Percentiles rank a stretch among this genome's conserved stretches.
These are phyloP conservation scores for Scotopteryx bipunctaria DNA, from an alignment of 2,888 invertebrate genomes.

Conservation along the genomic window DNA sequence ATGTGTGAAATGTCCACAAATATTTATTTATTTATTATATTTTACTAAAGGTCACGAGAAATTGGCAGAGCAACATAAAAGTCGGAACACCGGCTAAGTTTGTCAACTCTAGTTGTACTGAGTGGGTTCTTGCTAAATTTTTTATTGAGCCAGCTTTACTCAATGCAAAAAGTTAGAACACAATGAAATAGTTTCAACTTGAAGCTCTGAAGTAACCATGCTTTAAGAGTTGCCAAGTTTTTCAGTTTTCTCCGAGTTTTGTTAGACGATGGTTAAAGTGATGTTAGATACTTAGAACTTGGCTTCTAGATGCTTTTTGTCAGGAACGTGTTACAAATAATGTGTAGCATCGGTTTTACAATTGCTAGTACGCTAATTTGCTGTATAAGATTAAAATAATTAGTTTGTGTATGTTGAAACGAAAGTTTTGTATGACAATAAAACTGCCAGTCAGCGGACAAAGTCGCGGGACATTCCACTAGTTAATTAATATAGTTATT, in stretches of 20 bases:
- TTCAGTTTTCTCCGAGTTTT: background rate
- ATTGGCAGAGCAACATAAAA: no score
- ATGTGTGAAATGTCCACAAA: no score
- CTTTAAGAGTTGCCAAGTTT: constrained; percentile 4
- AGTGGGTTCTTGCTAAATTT: constrained; percentile 31
- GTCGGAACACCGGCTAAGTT: background rate
- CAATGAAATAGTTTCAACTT: constrained; percentile 33
- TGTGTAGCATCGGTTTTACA: no score
- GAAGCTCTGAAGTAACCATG: constrained; percentile 4
- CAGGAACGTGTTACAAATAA: no score
- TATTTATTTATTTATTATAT: background rate
- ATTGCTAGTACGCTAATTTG: no score
- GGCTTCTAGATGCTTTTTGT: background rate
- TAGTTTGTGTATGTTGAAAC: no score
- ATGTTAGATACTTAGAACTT: background rate
- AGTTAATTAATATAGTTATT: no score
- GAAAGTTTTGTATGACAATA: no score
- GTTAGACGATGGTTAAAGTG: background rate
- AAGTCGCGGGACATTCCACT: no score
- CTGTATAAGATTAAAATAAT: no score
- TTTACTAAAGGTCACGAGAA: no score
- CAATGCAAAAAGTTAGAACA: constrained; percentile 34
- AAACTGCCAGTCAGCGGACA: no score
- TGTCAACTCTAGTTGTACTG: constrained; percentile 7
- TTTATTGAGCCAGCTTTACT: constrained; percentile 36